Base-by-base conservation (phyloP, 2,797 vertebrate genomes). In the Falco naumanni region DNA sequence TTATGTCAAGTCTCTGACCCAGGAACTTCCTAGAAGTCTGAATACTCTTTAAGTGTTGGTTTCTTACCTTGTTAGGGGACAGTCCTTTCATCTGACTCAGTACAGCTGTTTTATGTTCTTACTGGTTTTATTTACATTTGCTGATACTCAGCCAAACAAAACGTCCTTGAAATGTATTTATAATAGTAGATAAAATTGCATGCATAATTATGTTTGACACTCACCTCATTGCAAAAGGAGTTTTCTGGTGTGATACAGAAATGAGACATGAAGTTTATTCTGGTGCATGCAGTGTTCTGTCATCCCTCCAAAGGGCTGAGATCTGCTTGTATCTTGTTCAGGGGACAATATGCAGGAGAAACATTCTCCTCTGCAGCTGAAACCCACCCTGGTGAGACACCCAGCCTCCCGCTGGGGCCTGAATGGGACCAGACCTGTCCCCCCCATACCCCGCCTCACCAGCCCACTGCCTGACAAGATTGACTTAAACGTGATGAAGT, bases 361-460 rank as follows among this genome's bases (percentile, higher is more conserved):
- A 45, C 92, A 87, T 50, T 98, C 98, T 90, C 97, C 98, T 26
- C 95, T 98, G 95, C 98, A 98, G 77, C 97, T 98, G 57, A 98
- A 97, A 41, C 98, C 98, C 60, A 96, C 98, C 31, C 97, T 99
- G 37, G 95, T 98, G 82, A 98, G 98, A 92, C 98, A 17, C 47
- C 98, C 98, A 10, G 98, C 98, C 22, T 98, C 98, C 2, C 97
- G 98, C 89, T 97, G 98, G 90, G 96, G 96, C 86, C 96, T 98
- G 61, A 97, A 87, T 11, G 96, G 96, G 26, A 92, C 95, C 78
- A 97, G 97, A 19, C 98, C 98, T 7, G 97, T 98, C 2, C 98
- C 98, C 57, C 98, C 98, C 28, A 96, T 98, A 54, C 98, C 98
- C 11, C 97, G 98, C n/a, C 98, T 98, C 4, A 61, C 98, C 11